phyloP scores from a whole-genome alignment of 2,797 vertebrate species.

The Falco rusticolus region DNA sequence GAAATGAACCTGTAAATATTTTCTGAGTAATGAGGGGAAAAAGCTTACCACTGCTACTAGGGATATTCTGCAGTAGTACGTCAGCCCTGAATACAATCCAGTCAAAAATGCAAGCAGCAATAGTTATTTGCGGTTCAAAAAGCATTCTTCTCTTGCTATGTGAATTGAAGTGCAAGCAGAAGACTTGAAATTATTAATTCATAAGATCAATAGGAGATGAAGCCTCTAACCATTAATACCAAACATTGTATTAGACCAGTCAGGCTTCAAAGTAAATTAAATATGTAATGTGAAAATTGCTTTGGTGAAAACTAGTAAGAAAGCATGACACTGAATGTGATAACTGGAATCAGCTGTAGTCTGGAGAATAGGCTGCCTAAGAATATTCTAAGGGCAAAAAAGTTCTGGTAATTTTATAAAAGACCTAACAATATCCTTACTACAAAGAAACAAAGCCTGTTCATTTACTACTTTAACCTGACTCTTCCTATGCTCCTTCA shows the following conservation, averaged over 20 bases:
- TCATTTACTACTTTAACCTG: not conserved
- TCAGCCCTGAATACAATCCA: not conserved
- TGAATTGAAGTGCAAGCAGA: not conserved
- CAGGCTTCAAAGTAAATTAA: slow-evolving; percentile 22
- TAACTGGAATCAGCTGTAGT: not conserved
- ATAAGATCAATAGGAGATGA: not conserved
- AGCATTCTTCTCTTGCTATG: not conserved
- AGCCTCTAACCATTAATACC: slow-evolving; percentile 25
- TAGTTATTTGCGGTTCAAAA: slow-evolving; percentile 8
- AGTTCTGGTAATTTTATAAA: not conserved
- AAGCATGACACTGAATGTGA: not conserved
- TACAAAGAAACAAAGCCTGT: not conserved
- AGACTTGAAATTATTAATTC: slow-evolving; percentile 35
- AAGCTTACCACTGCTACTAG: not conserved
- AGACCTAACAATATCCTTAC: not conserved
- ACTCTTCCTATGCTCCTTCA: not conserved
- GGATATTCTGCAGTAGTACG: not conserved
- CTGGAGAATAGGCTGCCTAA: not conserved
- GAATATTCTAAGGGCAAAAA: not conserved
- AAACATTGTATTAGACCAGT: not conserved
- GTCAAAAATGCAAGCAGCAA: not conserved
- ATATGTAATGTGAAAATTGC: not conserved
- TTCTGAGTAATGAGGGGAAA: not conserved
- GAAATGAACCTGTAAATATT: not conserved
- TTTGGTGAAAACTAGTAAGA: slow-evolving; percentile 19